phyloP scores from a whole-genome alignment of 1,140 invertebrate genomes.

The Hycleus phaleratus region DNA sequence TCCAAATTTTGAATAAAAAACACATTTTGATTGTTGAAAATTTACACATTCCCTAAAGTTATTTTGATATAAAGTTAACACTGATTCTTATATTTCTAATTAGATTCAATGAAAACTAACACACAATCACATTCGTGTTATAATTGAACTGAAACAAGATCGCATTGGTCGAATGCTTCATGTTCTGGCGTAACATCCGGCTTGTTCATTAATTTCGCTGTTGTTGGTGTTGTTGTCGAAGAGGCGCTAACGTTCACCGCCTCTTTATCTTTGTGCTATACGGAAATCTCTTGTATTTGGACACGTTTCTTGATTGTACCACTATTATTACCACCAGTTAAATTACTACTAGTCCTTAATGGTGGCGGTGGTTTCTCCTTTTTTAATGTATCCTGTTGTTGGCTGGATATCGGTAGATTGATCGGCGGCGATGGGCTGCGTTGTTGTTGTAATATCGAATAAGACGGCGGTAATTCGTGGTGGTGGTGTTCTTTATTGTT shows the following conservation, averaged over 20 bases:
- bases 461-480: constrained; percentile 44
- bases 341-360: constrained; percentile 39
- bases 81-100: not conserved
- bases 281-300: constrained; percentile 59
- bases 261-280: constrained; percentile 45
- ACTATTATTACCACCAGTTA: constrained; percentile 16
- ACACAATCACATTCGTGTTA: constrained; percentile 24
- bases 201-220: constrained; percentile 1
- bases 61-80: not conserved
- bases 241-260: constrained; percentile 5
- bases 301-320: constrained; percentile 55
- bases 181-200: constrained; percentile 30
- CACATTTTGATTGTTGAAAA: not conserved
- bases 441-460: constrained; percentile 38
- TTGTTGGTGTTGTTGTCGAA: constrained; percentile 5
- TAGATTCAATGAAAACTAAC: constrained; percentile 1
- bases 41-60: not conserved
- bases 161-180: constrained; percentile 29
- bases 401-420: constrained; percentile 5
- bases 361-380: constrained; percentile 36
- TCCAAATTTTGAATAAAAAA: not conserved
- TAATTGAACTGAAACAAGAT: constrained; percentile 38
- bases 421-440: constrained; percentile 22
- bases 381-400: constrained; percentile 27
- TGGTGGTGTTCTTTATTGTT: constrained; percentile 28